These are phyloP conservation scores for Hippocampus zosterae DNA, from an alignment of 2,113 vertebrate genomes.

Conservation along the genomic window DNA sequence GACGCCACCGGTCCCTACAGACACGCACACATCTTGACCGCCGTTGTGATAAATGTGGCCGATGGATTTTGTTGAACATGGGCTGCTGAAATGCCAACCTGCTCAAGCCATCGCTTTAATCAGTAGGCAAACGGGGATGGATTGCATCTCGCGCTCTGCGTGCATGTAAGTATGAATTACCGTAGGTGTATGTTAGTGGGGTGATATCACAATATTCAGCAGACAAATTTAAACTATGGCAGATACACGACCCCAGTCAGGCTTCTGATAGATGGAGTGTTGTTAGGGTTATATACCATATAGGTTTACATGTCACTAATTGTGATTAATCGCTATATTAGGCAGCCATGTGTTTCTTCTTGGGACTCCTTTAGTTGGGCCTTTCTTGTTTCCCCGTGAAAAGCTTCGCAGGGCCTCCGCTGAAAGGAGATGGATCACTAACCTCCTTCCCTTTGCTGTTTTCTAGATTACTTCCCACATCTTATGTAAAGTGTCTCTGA, in stretches of 20 bases:
- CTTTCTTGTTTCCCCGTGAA: slow-evolving; percentile 14
- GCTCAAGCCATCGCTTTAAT: slow-evolving; percentile 51
- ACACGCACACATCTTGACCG: slow-evolving; percentile 16
- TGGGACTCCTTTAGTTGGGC: slow-evolving; percentile 5
- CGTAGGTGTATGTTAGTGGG: slow-evolving; percentile 26
- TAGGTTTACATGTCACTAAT: slow-evolving; percentile 50
- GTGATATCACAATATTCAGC: slow-evolving; percentile 30
- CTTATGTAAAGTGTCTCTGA: slow-evolving; percentile 42
- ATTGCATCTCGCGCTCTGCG: slow-evolving; percentile 22
- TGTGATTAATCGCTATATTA: slow-evolving; percentile 39
- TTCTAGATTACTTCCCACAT: slow-evolving; percentile 42
- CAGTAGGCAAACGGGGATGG: slow-evolving; percentile 30
- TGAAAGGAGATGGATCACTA: slow-evolving; percentile 35
- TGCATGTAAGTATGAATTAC: slow-evolving; percentile 40
- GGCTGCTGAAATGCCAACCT: slow-evolving; percentile 36
- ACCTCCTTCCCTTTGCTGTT: slow-evolving; percentile 39
- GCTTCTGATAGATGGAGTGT: slow-evolving; percentile 48
- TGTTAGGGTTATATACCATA: slow-evolving; percentile 36
- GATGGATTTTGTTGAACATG: slow-evolving; percentile 48
- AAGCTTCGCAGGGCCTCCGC: slow-evolving; percentile 17
- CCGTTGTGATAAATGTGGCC: slow-evolving; percentile 26
- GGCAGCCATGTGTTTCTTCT: slow-evolving; percentile 7
- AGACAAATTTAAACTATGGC: slow-evolving; percentile 39
- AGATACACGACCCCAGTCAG: slow-evolving; percentile 26
- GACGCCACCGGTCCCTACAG: background rate